These are phyloP conservation scores for Ptilonorhynchus violaceus DNA, from an alignment of 2,113 vertebrate species.

Conservation along the genomic window DNA sequence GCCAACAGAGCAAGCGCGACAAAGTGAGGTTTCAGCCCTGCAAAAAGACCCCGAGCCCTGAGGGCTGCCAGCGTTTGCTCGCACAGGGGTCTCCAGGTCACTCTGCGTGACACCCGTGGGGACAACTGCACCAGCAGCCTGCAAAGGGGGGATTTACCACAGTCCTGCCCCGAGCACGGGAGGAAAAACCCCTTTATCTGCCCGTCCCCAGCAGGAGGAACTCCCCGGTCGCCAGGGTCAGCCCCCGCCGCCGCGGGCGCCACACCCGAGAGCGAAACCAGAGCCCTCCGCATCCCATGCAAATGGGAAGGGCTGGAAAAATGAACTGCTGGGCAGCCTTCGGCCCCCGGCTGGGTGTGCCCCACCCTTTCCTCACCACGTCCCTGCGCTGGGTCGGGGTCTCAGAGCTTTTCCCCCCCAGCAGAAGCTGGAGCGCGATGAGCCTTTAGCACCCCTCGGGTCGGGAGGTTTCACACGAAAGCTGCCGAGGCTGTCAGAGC, in stretches of 20 bases:
- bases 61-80: neutral
- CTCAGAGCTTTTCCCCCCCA: neutral
- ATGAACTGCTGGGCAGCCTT: neutral
- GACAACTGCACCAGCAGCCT: neutral
- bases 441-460: neutral
- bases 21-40: neutral
- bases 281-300: neutral
- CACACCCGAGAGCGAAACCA: neutral
- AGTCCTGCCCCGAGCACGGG: neutral
- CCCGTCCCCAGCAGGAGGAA: neutral
- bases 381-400: neutral
- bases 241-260: neutral
- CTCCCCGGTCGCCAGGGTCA: neutral
- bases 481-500: neutral
- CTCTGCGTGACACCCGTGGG: fast-evolving
- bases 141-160: neutral
- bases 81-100: neutral
- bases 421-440: neutral
- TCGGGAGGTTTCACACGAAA: neutral
- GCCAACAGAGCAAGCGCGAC: neutral
- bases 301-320: neutral
- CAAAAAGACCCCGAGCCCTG: neutral
- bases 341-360: neutral
- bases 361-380: fast-evolving
- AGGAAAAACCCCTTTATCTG: neutral